Conservation (phyloP, 2,797 vertebrate genomes). For the Sarcoramphus papa region DNA sequence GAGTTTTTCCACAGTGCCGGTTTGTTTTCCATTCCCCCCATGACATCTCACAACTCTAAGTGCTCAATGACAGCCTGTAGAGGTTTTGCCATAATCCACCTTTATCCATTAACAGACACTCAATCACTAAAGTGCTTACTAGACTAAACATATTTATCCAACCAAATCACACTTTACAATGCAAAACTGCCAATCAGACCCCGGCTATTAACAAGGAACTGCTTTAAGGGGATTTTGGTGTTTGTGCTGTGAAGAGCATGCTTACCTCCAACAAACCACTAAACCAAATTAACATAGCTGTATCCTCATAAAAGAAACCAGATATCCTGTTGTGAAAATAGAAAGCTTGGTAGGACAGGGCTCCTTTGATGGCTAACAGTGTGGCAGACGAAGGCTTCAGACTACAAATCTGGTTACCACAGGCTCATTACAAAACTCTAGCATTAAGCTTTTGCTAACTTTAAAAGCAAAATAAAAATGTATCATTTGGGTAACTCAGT, state of each 20-base stretch:
- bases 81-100: constrained; percentile 80
- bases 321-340: constrained; percentile 85
- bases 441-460: constrained; percentile 69
- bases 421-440: constrained; percentile 70
- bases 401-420: constrained; percentile 75
- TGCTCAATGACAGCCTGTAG: constrained; percentile 81
- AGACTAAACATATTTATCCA: constrained; percentile 88
- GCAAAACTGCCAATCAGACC: constrained; percentile 83
- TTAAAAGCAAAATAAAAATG: constrained; percentile 77
- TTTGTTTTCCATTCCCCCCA: constrained; percentile 67
- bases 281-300: constrained; percentile 86
- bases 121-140: constrained; percentile 84
- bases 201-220: constrained; percentile 77
- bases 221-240: constrained; percentile 82
- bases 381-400: constrained; percentile 75
- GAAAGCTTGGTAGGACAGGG: constrained; percentile 78
- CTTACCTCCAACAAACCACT: constrained; percentile 85
- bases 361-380: constrained; percentile 78
- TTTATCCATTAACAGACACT: constrained; percentile 86
- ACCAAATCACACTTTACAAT: constrained; percentile 84
- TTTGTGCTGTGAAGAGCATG: constrained; percentile 82
- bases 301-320: constrained; percentile 88
- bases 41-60: constrained; percentile 76
- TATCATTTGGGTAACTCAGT: constrained; percentile 70
- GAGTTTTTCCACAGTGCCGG: constrained; percentile 41